Evolutionary conservation across 2,797 vertebrate genomes (phyloP), one percentile per base, ranked within the genome.

Genomic region (Ptychadena robeensis): DNA sequence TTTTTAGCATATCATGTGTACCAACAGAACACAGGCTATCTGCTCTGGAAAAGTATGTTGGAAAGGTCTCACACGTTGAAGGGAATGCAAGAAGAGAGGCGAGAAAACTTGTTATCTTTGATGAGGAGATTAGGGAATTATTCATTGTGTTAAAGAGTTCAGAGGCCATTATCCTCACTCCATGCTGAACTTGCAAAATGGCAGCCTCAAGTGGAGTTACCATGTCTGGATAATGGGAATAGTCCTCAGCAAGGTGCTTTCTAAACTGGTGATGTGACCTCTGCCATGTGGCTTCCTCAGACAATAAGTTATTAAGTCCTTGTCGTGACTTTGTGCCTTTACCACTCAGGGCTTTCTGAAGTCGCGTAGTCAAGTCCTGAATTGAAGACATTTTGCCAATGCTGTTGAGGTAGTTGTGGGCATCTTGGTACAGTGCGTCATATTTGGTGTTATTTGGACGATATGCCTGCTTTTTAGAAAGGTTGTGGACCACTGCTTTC

Each of bases 241-340:
- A 99, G 1, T 97, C 96, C 18, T 97, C 96, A 0, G 86, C 82
- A 73, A 99, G 92, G 65, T 91, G 93, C 85, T 92, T 96, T 48
- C 93, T 91, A 79, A 99, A 98, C 63, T 94, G 95, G 48, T 96
- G 95, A 86, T 98, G 96, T 0, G 98, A 99, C 8, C 91, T 93
- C 48, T 99, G 98, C 98, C 98, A 99, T 2, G 96, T 94, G 0
- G 92, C 93, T 87, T 99, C 98, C 86, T 99, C 97, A 48, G 94
- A 96, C 40, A 99, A 90, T 9, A 98, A 89, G 32, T 89, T 91
- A 82, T 95, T 95, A 59, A 93, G 7, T 0, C 90, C 90, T 2
- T 95, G 93, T 9, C 92, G 87, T 0, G 95, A 92, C 53, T 91
- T 94, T 40, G 92, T 86, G 5, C 90, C 89, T 6, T 94, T 91